Evolutionary conservation across 2,113 vertebrate genomes (phyloP).

Genomic region (Tupaia tana): DNA sequence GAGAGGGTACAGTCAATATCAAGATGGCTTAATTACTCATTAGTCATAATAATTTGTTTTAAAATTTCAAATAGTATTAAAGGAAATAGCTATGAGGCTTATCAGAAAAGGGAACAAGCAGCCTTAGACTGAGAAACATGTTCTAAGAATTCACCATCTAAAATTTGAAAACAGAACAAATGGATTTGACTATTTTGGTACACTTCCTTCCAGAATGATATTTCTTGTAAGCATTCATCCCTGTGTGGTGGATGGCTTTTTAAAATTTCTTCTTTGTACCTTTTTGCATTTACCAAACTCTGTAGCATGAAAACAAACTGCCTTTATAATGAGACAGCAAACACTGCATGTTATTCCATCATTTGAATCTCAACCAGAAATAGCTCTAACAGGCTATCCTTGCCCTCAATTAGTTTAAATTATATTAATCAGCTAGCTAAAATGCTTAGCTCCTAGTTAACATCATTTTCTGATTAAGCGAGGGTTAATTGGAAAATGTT

Average conservation of each 20-base stretch:
- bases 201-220: background rate
- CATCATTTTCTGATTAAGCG: constrained; percentile 31
- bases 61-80: constrained; percentile 3
- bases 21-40: background rate
- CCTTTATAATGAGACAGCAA: background rate
- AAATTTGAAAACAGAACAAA: constrained; percentile 21
- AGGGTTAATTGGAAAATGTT: constrained; percentile 33
- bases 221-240: background rate
- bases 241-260: background rate
- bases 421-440: constrained; percentile 47
- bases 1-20: background rate
- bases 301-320: constrained; percentile 1
- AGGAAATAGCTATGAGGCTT: background rate
- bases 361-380: constrained; percentile 34
- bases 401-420: constrained; percentile 55
- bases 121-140: background rate
- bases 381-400: constrained; percentile 13
- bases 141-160: background rate
- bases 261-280: background rate
- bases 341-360: background rate
- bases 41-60: constrained; percentile 7
- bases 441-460: constrained; percentile 37
- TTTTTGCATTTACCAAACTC: constrained; percentile 52
- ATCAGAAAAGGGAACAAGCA: background rate
- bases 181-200: background rate